phyloP scores from a whole-genome alignment of 2,113 vertebrate genomes.

The Spea bombifrons region DNA sequence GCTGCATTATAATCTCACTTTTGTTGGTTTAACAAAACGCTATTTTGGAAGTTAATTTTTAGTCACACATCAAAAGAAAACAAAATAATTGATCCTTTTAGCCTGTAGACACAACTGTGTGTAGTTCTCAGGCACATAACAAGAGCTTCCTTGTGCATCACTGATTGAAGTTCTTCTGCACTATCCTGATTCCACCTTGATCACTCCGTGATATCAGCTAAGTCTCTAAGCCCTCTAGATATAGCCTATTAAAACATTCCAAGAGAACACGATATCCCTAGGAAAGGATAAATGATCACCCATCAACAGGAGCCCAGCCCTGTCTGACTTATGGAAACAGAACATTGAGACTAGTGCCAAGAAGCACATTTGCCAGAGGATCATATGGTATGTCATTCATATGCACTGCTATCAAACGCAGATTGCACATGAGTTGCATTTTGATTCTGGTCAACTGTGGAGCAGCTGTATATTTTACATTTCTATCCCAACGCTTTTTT shows the following conservation, averaged over 20 bases:
- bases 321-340: slow-evolving; percentile 7
- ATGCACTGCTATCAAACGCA: neutral
- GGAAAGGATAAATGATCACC: neutral
- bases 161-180: no score
- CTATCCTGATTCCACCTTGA: no score
- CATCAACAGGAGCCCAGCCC: neutral
- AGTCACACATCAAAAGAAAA: no score
- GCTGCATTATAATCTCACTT: no score
- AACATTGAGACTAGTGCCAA: neutral
- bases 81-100: no score
- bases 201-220: no score
- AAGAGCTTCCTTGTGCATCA: no score
- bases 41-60: no score
- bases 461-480: slow-evolving; percentile 4
- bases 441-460: neutral
- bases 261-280: neutral
- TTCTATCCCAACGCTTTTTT: neutral
- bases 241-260: neutral
- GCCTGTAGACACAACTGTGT: no score
- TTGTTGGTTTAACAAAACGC: no score
- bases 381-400: neutral
- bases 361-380: neutral
- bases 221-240: no score
- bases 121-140: no score
- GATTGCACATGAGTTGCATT: neutral